Conservation (phyloP, 2,888 invertebrate genomes). For the Chironomus riparius region DNA sequence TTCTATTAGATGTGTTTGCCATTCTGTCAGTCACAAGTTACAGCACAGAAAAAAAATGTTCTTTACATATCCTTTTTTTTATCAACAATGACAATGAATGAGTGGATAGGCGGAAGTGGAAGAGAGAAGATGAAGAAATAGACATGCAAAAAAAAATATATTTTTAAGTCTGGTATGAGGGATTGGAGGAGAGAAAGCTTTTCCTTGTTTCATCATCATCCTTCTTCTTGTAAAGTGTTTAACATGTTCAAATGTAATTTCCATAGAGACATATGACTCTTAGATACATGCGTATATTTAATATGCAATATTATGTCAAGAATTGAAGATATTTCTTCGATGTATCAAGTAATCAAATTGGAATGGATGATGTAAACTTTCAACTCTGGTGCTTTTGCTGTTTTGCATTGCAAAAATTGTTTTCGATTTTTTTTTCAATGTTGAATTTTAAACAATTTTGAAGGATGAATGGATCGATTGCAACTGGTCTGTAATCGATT, state of each 20-base stretch:
- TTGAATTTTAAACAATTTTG: too few relatives aligned
- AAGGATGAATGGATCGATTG: too few relatives aligned
- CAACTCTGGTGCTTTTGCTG: background rate
- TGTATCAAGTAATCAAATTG: background rate
- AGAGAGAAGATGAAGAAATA: background rate
- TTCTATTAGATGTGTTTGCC: background rate
- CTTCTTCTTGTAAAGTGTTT: background rate
- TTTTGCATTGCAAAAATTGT: too few relatives aligned
- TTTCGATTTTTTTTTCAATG: too few relatives aligned
- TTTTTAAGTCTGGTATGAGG: background rate
- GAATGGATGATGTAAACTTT: background rate
- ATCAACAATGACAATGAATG: background rate
- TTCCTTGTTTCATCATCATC: background rate
- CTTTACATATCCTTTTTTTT: background rate
- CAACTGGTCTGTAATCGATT: too few relatives aligned
- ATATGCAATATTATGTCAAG: background rate
- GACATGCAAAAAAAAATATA: too few relatives aligned
- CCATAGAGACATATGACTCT: background rate
- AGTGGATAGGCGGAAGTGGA: background rate
- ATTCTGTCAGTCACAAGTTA: background rate
- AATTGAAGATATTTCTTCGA: background rate
- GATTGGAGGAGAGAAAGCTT: background rate
- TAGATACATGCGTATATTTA: background rate
- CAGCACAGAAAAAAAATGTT: background rate
- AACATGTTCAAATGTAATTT: background rate